Conservation (phyloP, 2,113 vertebrate genomes). For the Lathamus discolor region DNA sequence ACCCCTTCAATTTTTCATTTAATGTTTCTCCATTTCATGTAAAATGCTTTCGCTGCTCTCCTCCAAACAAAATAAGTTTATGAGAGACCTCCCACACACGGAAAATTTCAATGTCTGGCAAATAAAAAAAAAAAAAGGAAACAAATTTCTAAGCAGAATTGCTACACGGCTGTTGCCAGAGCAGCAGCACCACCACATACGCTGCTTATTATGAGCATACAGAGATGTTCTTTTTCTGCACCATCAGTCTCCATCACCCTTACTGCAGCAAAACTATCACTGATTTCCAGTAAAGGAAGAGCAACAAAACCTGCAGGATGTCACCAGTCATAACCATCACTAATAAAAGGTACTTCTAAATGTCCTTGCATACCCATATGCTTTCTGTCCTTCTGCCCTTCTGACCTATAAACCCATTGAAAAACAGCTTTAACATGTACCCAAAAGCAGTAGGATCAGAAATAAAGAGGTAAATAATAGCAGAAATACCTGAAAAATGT, state of each 20-base stretch:
- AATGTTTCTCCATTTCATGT: neutral
- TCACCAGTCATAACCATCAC: neutral
- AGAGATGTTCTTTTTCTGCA: neutral
- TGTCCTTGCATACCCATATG: accelerated
- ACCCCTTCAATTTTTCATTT: neutral
- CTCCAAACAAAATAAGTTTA: neutral
- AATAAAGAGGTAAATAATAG: neutral
- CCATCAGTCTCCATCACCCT: neutral
- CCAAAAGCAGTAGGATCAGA: neutral
- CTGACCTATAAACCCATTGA: neutral
- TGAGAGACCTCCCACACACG: neutral
- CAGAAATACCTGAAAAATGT: neutral
- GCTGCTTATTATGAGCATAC: neutral
- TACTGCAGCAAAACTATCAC: neutral
- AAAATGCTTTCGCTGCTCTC: neutral
- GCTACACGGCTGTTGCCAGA: neutral
- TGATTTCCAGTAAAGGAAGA: neutral
- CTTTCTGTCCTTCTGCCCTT: neutral
- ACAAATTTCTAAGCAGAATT: neutral
- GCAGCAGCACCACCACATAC: neutral
- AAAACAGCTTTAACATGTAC: neutral
- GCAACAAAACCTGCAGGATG: neutral
- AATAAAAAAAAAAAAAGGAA: neutral
- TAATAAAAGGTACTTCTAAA: neutral
- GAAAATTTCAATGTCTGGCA: neutral